These are phyloP conservation scores for Elegia similella DNA, from an alignment of 2,888 invertebrate species.

Conservation along the genomic window DNA sequence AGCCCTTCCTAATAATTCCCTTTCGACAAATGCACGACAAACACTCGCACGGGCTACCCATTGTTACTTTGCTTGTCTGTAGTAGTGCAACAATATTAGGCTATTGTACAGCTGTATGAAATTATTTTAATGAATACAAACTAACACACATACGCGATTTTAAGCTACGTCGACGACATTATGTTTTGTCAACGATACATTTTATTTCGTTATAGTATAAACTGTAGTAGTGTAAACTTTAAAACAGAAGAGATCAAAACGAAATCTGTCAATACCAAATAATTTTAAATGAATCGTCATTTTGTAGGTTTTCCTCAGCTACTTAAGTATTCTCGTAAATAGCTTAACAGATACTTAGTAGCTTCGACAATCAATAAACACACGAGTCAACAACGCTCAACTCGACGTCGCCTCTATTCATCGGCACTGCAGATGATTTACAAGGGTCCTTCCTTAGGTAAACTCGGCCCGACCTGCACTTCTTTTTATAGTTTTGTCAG, in stretches of 20 bases:
- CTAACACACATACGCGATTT: constrained; percentile 33
- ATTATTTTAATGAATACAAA: constrained; percentile 59
- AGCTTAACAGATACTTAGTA: constrained; percentile 73
- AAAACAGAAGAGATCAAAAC: background rate
- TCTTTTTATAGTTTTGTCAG: constrained; percentile 78
- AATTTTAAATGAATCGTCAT: constrained; percentile 22
- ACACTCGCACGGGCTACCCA: constrained; percentile 76
- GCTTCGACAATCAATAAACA: constrained; percentile 75
- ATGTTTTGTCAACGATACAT: background rate
- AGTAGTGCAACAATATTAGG: constrained; percentile 74
- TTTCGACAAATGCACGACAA: constrained; percentile 81
- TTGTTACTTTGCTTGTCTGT: constrained; percentile 70
- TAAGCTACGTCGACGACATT: background rate
- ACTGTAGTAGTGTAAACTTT: background rate
- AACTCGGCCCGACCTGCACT: constrained; percentile 73
- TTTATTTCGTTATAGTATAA: background rate
- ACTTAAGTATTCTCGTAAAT: constrained; percentile 63
- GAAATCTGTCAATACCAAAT: constrained; percentile 10
- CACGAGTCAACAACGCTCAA: constrained; percentile 74
- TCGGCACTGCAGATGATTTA: constrained; percentile 76
- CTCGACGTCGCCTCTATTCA: constrained; percentile 68
- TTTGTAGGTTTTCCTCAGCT: constrained; percentile 38
- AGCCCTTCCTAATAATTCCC: constrained; percentile 80
- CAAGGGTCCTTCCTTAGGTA: constrained; percentile 81
- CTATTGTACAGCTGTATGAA: constrained; percentile 55